phyloP scores from a whole-genome alignment of 2,797 vertebrate genomes.

The Pampus argenteus region DNA sequence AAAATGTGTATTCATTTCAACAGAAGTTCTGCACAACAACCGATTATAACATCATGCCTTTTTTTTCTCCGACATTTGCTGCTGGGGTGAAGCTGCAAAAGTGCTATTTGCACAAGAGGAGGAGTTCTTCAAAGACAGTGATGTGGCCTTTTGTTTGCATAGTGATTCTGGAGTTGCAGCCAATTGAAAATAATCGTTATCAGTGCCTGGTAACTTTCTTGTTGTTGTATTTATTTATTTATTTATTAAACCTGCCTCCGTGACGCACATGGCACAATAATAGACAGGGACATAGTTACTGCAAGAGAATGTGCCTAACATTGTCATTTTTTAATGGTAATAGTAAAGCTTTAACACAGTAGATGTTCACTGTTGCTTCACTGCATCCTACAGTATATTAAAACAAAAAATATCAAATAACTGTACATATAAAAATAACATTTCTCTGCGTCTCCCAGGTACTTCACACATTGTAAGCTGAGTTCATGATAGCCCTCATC shows the following conservation, averaged over 20 bases:
- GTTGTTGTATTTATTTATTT: no score
- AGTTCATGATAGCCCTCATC: slow-evolving; percentile 17
- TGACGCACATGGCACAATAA: neutral
- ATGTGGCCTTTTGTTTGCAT: neutral
- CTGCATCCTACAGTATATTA: neutral
- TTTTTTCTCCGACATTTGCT: neutral
- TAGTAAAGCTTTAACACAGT: neutral
- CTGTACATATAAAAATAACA: neutral
- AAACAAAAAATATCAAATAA: neutral
- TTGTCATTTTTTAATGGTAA: neutral
- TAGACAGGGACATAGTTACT: neutral
- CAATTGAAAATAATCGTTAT: neutral
- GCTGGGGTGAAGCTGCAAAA: slow-evolving; percentile 15
- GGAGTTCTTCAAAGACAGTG: neutral
- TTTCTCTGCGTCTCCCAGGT: no score
- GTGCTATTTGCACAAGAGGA: neutral
- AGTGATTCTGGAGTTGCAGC: neutral
- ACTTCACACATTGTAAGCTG: no score
- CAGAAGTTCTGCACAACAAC: slow-evolving; percentile 6
- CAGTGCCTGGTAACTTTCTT: neutral
- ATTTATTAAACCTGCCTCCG: neutral
- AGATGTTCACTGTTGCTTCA: neutral
- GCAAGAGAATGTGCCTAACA: neutral
- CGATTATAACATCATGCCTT: neutral
- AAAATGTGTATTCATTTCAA: neutral